Percentiles rank a stretch among this genome's conserved stretches.
Evolutionary conservation across 2,888 invertebrate genomes (phyloP).

Genomic region (Lasius fuliginosus): DNA sequence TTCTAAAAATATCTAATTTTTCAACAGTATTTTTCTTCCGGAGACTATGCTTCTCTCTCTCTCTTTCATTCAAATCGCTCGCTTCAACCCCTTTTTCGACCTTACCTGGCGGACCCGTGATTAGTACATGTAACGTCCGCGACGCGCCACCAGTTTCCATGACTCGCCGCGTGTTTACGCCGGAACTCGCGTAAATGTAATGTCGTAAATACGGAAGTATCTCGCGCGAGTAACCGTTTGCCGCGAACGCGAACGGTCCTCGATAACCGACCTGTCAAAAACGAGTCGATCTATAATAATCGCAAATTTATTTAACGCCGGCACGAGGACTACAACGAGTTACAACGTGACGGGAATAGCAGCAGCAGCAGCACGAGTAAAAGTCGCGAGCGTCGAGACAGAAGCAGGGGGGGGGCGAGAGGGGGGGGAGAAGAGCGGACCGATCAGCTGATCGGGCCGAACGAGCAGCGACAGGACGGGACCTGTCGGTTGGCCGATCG

Average conservation of each 20-base stretch:
- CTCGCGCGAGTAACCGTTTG: neutral
- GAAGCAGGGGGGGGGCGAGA: neutral
- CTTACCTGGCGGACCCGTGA: slow-evolving; percentile 78
- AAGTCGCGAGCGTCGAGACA: neutral
- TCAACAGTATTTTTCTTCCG: neutral
- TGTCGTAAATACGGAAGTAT: neutral
- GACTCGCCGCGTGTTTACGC: slow-evolving; percentile 45
- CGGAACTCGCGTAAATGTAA: neutral
- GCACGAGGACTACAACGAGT: no score
- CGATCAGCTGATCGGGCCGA: slow-evolving; percentile 78
- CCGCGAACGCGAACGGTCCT: neutral
- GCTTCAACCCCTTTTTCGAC: no score
- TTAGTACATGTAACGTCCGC: slow-evolving; percentile 75
- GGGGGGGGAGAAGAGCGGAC: slow-evolving; percentile 20
- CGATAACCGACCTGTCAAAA: no score
- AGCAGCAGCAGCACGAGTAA: no score
- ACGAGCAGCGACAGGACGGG: slow-evolving; percentile 55
- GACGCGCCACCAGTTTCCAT: slow-evolving; percentile 74
- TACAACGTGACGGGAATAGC: no score
- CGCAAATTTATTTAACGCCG: no score
- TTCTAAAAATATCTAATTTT: neutral
- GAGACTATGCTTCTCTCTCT: no score
- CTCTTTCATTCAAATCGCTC: no score
- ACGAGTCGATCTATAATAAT: no score
- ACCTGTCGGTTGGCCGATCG: slow-evolving; percentile 55